Base-by-base conservation (phyloP, 2,113 vertebrate species). In the Pitta sordida region DNA sequence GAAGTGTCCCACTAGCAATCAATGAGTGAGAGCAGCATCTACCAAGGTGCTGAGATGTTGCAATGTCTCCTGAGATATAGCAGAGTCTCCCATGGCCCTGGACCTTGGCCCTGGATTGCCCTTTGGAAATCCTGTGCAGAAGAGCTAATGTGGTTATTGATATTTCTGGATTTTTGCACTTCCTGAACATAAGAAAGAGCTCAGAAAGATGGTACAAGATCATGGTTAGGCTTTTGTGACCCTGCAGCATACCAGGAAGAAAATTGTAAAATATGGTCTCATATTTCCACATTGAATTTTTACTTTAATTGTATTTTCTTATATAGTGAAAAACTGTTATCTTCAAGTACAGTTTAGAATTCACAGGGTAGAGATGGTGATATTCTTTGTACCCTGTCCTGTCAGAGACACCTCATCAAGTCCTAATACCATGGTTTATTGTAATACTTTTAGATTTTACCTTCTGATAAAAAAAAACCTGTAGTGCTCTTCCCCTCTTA, bases 61-160 rank as follows among this genome's bases (percentile, higher is more conserved):
- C 39, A 44, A 0, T 5, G 29, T 48, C 24, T 76, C 20, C 60
- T 64, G 18, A 8, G 46, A 23, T 2, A 9, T 79, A 90, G 27
- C 3, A 48, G 14, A 52, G 22, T 44, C 41, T 80, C 18, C 13
- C 0, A 0, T 74, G 21, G 34, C 3, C 17, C n/a, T n/a, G n/a
- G 51, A 36, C n/a, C 24, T 63, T n/a, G 13, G 7, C 21, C 13
- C 6, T 59, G 30, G 4, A 26, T 68, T 86, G 22, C 15, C 12
- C 18, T 82, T 77, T 59, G 20, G 36, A 86, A 80, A 62, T 80
- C 30, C 15, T 55, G 7, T 34, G 16, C 22, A 59, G 43, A 75
- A 43, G 32, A 78, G 11, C 36, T 82, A 36, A 27, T 70, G 6
- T 67, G 4, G 4, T 14, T 63, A 13, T 53, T 89, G n/a, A n/a